These are phyloP conservation scores for Ruditapes philippinarum DNA, from an alignment of 1,140 invertebrate species.

Conservation along the genomic window DNA sequence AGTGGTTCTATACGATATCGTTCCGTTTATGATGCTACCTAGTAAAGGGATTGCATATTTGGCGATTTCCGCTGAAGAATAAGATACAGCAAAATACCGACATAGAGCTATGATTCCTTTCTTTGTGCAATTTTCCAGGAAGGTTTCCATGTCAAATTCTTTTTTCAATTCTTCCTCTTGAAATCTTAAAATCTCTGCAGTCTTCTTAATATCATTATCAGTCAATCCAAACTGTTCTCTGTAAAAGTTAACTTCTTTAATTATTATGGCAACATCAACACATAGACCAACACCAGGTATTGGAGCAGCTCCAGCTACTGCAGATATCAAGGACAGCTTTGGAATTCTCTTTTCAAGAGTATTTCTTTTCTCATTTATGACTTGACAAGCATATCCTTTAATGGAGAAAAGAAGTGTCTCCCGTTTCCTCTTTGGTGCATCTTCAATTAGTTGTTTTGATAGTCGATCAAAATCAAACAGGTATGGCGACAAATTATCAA, in stretches of 20 bases:
- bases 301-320: not conserved
- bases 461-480: not conserved
- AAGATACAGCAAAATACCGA: not conserved
- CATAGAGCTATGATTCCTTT: not conserved
- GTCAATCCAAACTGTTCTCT: too few relatives aligned
- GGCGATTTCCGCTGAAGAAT: not conserved
- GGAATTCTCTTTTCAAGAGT: not conserved
- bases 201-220: not conserved
- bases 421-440: not conserved
- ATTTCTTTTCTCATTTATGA: not conserved
- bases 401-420: not conserved
- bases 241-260: not conserved
- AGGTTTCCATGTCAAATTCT: not conserved
- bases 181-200: not conserved
- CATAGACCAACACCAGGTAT: not conserved
- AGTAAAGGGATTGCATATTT: not conserved
- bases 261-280: not conserved
- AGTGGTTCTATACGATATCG: not conserved
- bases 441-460: not conserved
- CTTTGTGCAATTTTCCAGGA: not conserved
- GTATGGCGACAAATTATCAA: not conserved
- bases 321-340: not conserved
- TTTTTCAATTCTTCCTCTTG: not conserved
- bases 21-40: not conserved
- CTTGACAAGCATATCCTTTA: not conserved